Evolutionary conservation across 2,113 vertebrate genomes (phyloP).

Genomic region (Mustela nigripes): DNA sequence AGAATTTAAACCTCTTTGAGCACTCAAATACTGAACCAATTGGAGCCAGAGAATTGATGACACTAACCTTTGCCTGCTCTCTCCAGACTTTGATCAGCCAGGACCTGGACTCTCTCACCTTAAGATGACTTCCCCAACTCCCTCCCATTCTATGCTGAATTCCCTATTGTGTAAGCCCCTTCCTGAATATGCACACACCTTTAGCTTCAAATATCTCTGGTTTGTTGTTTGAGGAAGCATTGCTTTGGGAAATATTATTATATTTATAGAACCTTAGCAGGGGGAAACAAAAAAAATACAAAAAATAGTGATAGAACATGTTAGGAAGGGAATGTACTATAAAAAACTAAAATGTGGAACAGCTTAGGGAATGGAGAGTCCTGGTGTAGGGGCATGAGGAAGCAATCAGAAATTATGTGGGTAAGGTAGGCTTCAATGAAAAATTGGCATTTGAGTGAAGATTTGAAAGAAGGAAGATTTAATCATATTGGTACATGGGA

Average conservation of each 20-base stretch:
- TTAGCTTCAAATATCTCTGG: neutral
- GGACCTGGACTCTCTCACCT: neutral
- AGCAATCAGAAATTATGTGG: neutral
- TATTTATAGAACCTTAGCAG: neutral
- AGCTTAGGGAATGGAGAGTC: neutral
- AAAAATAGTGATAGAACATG: neutral
- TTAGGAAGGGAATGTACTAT: neutral
- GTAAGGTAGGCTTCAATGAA: neutral
- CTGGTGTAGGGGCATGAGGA: neutral
- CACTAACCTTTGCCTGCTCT: neutral
- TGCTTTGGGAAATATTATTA: neutral
- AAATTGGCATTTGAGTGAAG: neutral
- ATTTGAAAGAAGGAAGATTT: neutral
- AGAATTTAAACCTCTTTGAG: neutral
- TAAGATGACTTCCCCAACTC: neutral
- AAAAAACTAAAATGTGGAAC: neutral
- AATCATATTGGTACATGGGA: neutral
- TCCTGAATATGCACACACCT: neutral
- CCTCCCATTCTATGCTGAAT: neutral
- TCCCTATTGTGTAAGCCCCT: neutral
- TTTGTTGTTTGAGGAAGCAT: neutral
- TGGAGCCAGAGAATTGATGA: neutral
- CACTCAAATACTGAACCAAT: neutral
- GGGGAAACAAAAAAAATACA: neutral
- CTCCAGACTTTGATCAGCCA: neutral